Conservation (phyloP, 2,113 vertebrate genomes). For the Hystrix cristata region DNA sequence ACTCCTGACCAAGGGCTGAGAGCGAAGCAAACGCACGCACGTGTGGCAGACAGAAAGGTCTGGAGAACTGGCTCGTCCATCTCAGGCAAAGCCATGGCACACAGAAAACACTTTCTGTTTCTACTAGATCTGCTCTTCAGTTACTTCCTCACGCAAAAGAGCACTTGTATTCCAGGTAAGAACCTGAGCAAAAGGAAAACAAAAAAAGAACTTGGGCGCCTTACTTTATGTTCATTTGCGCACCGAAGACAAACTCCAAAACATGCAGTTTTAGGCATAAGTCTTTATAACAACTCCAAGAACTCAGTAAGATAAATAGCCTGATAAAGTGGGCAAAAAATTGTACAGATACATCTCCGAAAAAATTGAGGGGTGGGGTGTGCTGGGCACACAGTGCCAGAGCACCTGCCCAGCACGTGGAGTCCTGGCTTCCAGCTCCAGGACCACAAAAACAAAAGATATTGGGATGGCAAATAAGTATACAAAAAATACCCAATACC, state of each 20-base stretch:
- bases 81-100: background rate
- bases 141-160: slow-evolving; percentile 40
- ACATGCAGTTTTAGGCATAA: background rate
- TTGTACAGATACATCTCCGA: background rate
- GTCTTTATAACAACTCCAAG: background rate
- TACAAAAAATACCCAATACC: background rate
- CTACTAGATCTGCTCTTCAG: slow-evolving; percentile 4
- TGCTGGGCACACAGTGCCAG: background rate
- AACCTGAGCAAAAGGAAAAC: background rate
- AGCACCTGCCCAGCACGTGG: accelerated
- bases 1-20: slow-evolving; percentile 23
- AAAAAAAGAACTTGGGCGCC: background rate
- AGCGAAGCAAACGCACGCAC: background rate
- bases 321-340: background rate
- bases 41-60: background rate
- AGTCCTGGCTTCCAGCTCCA: background rate
- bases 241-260: slow-evolving; percentile 22
- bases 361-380: background rate
- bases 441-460: background rate
- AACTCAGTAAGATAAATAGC: background rate
- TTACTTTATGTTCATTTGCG: background rate
- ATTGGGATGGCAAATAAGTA: background rate
- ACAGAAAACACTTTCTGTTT: slow-evolving; percentile 40
- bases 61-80: slow-evolving; percentile 26
- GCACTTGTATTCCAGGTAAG: background rate